Evolutionary conservation across 1,140 invertebrate species (phyloP), one percentile per base, ranked within the genome.

Genomic region (Rhopalosiphum maidis): DNA sequence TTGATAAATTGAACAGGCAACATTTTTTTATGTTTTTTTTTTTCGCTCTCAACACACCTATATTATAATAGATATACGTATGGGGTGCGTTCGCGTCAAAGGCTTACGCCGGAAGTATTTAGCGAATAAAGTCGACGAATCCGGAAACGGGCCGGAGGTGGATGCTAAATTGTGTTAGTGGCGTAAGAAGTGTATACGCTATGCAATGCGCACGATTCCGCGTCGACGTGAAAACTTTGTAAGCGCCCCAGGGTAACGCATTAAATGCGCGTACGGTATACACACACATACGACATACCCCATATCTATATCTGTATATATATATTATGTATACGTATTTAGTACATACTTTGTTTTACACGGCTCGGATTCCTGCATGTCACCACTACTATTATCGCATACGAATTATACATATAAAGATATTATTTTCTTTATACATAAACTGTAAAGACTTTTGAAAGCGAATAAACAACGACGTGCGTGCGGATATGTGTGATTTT

Each of bases 211-310:
- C 60, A n/a, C 30, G 60, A 77, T n/a, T 77, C 60, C 30, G 60
- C 30, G n/a, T 77, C n/a, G 60, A 77, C 60, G 60, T 18, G 60
- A 77, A 77, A 77, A 77, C 60, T 77, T 77, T 18, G 60, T 77
- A 77, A 77, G n/a, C 60, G 60, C 60, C 60, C 60, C 60, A 77
- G 60, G 60, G 60, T 77, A 77, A 77, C 60, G 60, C 60, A 77
- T 77, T n/a, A 77, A 77, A 77, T n/a, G 4, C n/a, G 30, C 15
- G 48, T 51, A 21, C 60, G 3, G 60, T n/a, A n/a, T 11, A n/a
- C 30, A 68, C 30, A 43, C 35, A 43, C 22, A 22, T 22, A 4
- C n/a, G 2, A 37, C 4, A 51, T 18, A 51, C 1, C 1, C 48
- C 1, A 48, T 18, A 48, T 18, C 6, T 18, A 48, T 18, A 48